Conservation (phyloP, 2,113 vertebrate species). For the Hemichromis elongatus region DNA sequence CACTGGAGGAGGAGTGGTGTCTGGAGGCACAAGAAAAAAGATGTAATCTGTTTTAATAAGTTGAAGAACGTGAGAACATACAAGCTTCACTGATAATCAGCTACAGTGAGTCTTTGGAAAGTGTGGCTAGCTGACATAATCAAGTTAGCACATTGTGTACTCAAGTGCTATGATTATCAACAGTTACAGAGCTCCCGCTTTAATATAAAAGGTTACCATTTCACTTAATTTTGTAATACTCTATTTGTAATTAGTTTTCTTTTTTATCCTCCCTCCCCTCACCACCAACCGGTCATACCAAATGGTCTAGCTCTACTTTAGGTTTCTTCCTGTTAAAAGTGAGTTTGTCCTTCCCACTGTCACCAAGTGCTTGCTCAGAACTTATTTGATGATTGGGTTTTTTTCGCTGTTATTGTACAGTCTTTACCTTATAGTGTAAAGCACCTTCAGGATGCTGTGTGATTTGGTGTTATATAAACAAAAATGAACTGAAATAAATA, state of each 20-base stretch:
- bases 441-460: background rate
- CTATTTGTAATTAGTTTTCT: background rate
- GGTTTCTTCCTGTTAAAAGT: background rate
- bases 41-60: constrained; percentile 13
- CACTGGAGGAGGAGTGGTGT: constrained; percentile 70
- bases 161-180: background rate
- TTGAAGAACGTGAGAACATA: constrained; percentile 31
- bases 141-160: constrained; percentile 13
- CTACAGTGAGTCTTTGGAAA: background rate
- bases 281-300: background rate
- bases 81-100: background rate
- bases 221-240: background rate
- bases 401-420: background rate
- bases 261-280: background rate
- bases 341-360: background rate
- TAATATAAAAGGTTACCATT: background rate
- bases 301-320: background rate
- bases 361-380: background rate
- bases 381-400: background rate
- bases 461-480: background rate
- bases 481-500: background rate
- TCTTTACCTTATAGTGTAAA: background rate
- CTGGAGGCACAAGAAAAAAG: constrained; percentile 58
- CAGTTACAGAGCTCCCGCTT: background rate
- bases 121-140: background rate